Evolutionary conservation across 2,888 invertebrate species (phyloP).

Genomic region (Diachrysia chrysitis): DNA sequence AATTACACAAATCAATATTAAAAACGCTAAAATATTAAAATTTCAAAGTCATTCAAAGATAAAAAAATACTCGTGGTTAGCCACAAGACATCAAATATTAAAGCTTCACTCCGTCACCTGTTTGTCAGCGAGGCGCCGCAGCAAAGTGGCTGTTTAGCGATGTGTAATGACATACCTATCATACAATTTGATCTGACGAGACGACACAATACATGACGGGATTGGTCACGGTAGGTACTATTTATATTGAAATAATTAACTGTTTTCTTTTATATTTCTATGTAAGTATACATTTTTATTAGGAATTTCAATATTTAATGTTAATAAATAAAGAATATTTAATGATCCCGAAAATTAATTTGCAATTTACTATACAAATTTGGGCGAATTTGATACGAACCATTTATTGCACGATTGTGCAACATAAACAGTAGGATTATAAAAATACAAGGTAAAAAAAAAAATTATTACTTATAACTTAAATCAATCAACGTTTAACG

Average conservation of each 20-base stretch:
- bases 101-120: constrained; percentile 36
- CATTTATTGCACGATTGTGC: too few species aligned
- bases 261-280: background rate
- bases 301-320: too few species aligned
- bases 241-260: background rate
- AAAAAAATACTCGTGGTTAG: constrained; percentile 10
- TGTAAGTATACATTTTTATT: too few species aligned
- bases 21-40: background rate
- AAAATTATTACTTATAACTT: too few species aligned
- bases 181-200: constrained; percentile 10
- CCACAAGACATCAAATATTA: constrained; percentile 19
- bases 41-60: background rate
- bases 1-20: too few species aligned
- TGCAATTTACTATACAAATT: too few species aligned
- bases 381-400: too few species aligned
- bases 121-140: constrained; percentile 27
- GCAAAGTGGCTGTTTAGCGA: constrained; percentile 23
- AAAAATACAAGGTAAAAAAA: too few species aligned
- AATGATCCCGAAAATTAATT: too few species aligned
- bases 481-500: too few species aligned
- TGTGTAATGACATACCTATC: constrained; percentile 38
- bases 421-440: too few species aligned
- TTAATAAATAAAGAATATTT: too few species aligned
- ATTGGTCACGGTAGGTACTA: background rate
- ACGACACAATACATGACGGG: background rate